Evolutionary conservation across 1,140 invertebrate species (phyloP).

Genomic region (Melipona quadrifasciata): DNA sequence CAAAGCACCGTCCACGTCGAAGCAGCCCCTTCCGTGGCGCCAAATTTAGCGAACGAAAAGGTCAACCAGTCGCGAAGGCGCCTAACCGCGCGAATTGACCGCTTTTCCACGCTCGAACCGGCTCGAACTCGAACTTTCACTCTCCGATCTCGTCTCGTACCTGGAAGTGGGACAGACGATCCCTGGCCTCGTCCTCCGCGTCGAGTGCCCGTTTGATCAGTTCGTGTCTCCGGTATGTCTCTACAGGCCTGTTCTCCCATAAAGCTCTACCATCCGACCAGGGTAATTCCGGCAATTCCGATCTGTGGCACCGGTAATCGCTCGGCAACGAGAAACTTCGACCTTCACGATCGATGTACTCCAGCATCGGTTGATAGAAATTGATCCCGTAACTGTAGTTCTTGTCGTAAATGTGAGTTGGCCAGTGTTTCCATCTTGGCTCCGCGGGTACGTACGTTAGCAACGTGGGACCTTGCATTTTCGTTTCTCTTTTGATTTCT

Average conservation of each 20-base stretch:
- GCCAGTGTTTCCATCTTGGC: constrained; percentile 76
- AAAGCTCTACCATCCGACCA: constrained; percentile 86
- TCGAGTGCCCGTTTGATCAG: constrained; percentile 84
- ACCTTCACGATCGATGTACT: constrained; percentile 86
- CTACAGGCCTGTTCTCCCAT: constrained; percentile 81
- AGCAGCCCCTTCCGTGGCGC: constrained; percentile 70
- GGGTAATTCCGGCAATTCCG: constrained; percentile 85
- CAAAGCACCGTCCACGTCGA: constrained; percentile 23
- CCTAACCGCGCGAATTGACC: constrained; percentile 32
- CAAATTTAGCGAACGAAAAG: constrained; percentile 79
- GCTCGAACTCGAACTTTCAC: background rate
- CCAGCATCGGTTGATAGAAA: constrained; percentile 92
- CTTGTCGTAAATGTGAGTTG: constrained; percentile 88
- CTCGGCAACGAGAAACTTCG: constrained; percentile 48
- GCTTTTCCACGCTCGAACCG: constrained; percentile 3
- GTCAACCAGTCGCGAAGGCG: constrained; percentile 76
- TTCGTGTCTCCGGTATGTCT: constrained; percentile 85
- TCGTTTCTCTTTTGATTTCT: background rate
- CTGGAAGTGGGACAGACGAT: constrained; percentile 83
- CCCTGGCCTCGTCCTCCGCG: constrained; percentile 86
- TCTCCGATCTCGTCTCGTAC: constrained; percentile 60
- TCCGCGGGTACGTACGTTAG: constrained; percentile 80
- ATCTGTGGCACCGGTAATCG: background rate
- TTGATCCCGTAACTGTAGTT: constrained; percentile 91
- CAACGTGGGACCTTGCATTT: constrained; percentile 75